A percentile compares a stretch with the other conserved stretches of the same genome.
Conservation (phyloP, 30 jellyfish, hydroid and myxozoan species). For the Pelagia noctiluca region DNA sequence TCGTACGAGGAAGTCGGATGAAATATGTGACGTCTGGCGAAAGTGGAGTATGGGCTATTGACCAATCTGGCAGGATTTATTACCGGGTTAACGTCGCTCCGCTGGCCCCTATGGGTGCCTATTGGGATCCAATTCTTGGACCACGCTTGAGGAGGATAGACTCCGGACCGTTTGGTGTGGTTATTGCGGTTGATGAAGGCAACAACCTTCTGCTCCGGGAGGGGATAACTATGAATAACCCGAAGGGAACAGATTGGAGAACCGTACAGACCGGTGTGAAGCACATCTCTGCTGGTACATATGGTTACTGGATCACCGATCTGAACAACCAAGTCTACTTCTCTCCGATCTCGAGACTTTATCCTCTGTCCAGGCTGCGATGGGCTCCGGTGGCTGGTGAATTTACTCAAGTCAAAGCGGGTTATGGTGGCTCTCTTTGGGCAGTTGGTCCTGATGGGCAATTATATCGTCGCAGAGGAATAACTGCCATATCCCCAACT, state of each 20-base stretch:
- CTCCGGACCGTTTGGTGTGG: constrained; percentile 80
- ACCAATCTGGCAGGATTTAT: constrained; percentile 29
- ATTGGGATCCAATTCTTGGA: constrained; percentile 53
- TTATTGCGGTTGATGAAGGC: constrained; percentile 71
- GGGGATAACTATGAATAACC: constrained; percentile 68
- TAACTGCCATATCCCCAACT: constrained; percentile 67
- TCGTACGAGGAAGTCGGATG: constrained; percentile 26
- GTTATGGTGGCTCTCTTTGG: constrained; percentile 95
- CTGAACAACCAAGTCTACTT: constrained; percentile 62
- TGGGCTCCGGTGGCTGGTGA: constrained; percentile 71
- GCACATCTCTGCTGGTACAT: constrained; percentile 75
- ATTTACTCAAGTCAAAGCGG: constrained; percentile 73
- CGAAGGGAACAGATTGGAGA: constrained; percentile 82
- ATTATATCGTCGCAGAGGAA: constrained; percentile 68
- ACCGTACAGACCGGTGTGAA: constrained; percentile 57
- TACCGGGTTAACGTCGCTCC: constrained; percentile 68
- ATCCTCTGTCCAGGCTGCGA: constrained; percentile 32
- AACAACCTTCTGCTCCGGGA: constrained; percentile 68
- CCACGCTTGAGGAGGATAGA: constrained; percentile 61
- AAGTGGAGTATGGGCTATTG: constrained; percentile 95
- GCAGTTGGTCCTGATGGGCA: constrained; percentile 74
- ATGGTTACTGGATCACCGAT: constrained; percentile 87
- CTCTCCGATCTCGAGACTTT: constrained; percentile 53
- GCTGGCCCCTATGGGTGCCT: constrained; percentile 68
- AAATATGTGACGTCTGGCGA: constrained; percentile 84